Evolutionary conservation across 2,888 invertebrate genomes (phyloP).

Genomic region (Melanotus villosus): DNA sequence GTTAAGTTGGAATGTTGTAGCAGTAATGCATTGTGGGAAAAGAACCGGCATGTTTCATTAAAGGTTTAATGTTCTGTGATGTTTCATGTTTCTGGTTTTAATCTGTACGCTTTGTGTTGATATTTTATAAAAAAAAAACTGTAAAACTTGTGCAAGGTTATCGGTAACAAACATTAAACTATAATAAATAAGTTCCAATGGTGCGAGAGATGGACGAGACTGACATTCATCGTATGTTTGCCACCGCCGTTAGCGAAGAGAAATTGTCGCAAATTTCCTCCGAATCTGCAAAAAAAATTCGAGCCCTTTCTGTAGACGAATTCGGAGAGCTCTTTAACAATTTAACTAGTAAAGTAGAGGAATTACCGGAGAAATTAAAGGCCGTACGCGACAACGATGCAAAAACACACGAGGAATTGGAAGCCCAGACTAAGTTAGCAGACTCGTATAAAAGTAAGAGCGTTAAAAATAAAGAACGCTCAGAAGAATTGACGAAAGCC

Average conservation of each 20-base stretch:
- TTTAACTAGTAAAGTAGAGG: constrained; percentile 78
- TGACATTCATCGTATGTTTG: too few relatives aligned
- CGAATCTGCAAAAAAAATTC: constrained; percentile 75
- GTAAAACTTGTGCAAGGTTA: neutral
- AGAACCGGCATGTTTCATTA: constrained; percentile 10
- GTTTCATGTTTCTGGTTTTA: neutral
- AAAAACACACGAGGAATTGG: too few relatives aligned
- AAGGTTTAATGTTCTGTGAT: too few relatives aligned
- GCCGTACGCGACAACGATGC: constrained; percentile 77
- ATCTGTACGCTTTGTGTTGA: neutral
- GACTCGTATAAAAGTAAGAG: too few relatives aligned
- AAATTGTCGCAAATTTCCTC: constrained; percentile 73
- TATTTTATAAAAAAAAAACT: neutral
- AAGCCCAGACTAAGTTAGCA: constrained; percentile 87
- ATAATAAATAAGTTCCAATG: neutral
- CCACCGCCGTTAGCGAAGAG: constrained; percentile 68
- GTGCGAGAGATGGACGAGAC: neutral
- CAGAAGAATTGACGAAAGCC: too few relatives aligned
- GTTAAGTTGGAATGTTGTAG: too few relatives aligned
- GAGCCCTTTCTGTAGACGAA: constrained; percentile 73
- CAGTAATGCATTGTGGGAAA: constrained; percentile 7
- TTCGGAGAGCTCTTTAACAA: constrained; percentile 81
- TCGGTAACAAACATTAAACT: too few relatives aligned
- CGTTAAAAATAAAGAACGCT: too few relatives aligned
- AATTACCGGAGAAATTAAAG: constrained; percentile 78